These are phyloP conservation scores for Struthio camelus DNA, from an alignment of 2,113 vertebrate genomes.

Conservation along the genomic window DNA sequence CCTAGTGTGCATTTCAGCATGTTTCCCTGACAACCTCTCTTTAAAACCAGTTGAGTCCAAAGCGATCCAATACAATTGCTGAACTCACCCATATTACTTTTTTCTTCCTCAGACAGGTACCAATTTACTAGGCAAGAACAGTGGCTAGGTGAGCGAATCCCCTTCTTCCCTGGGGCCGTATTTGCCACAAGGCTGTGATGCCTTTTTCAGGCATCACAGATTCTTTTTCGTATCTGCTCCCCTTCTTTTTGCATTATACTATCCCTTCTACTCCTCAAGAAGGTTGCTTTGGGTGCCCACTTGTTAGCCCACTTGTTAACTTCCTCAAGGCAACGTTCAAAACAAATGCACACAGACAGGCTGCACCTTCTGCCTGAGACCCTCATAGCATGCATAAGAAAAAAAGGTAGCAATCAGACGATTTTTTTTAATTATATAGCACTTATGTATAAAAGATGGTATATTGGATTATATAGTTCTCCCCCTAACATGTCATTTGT, in stretches of 20 bases:
- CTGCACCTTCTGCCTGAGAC: background rate
- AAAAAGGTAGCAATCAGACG: background rate
- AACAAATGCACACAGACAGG: background rate
- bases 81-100: background rate
- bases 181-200: too few relatives aligned
- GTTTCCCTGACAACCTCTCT: background rate
- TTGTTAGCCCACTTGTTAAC: background rate
- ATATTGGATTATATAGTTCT: background rate
- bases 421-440: background rate
- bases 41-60: background rate
- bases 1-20: background rate
- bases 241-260: background rate
- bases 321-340: background rate
- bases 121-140: background rate
- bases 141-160: background rate
- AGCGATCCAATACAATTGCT: background rate
- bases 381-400: background rate
- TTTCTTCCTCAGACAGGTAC: background rate
- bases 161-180: fast-evolving
- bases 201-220: background rate
- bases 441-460: background rate
- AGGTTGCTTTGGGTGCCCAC: background rate
- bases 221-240: background rate
- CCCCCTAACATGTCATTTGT: background rate
- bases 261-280: background rate